Evolutionary conservation across 1,140 invertebrate genomes (phyloP).

Genomic region (Drosophila pseudoobscura): DNA sequence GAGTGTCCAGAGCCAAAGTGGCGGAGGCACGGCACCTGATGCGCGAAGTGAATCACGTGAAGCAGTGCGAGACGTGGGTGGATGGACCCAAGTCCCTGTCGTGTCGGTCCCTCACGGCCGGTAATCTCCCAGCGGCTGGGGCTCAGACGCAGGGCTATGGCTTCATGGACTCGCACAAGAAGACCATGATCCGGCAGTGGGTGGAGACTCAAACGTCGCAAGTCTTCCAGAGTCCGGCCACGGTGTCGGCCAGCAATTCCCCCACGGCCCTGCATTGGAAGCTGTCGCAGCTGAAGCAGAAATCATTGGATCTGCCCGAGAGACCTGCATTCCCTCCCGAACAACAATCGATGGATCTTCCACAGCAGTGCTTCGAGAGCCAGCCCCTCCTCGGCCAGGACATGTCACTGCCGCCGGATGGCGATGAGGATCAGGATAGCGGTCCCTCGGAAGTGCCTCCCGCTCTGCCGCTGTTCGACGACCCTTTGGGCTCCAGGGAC

Average conservation of each 20-base stretch:
- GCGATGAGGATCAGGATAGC: slow-evolving; percentile 89
- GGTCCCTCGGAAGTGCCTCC: slow-evolving; percentile 89
- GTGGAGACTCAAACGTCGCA: slow-evolving; percentile 95
- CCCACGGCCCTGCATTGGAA: slow-evolving; percentile 70
- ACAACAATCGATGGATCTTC: slow-evolving; percentile 22
- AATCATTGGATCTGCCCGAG: slow-evolving; percentile 75
- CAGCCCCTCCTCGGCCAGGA: slow-evolving; percentile 36
- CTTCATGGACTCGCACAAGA: slow-evolving; percentile 95
- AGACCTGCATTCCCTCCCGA: slow-evolving; percentile 48
- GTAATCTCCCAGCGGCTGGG: slow-evolving; percentile 70
- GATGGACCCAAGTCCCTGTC: slow-evolving; percentile 90
- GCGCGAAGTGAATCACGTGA: slow-evolving; percentile 89
- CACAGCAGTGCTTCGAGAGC: slow-evolving; percentile 35
- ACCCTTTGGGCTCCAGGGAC: slow-evolving; percentile 89
- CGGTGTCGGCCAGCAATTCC: slow-evolving; percentile 62
- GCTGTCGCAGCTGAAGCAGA: slow-evolving; percentile 79
- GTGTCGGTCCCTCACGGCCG: slow-evolving; percentile 67
- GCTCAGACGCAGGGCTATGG: slow-evolving; percentile 86
- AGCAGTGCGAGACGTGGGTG: slow-evolving; percentile 95
- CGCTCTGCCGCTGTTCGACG: slow-evolving; percentile 89
- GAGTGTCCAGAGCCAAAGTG: slow-evolving; percentile 92
- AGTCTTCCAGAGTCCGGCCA: slow-evolving; percentile 84
- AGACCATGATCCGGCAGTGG: slow-evolving; percentile 96
- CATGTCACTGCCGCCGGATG: slow-evolving; percentile 83
- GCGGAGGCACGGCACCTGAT: slow-evolving; percentile 91